Conservation (phyloP, 2,113 vertebrate species). For the Mobula hypostoma region DNA sequence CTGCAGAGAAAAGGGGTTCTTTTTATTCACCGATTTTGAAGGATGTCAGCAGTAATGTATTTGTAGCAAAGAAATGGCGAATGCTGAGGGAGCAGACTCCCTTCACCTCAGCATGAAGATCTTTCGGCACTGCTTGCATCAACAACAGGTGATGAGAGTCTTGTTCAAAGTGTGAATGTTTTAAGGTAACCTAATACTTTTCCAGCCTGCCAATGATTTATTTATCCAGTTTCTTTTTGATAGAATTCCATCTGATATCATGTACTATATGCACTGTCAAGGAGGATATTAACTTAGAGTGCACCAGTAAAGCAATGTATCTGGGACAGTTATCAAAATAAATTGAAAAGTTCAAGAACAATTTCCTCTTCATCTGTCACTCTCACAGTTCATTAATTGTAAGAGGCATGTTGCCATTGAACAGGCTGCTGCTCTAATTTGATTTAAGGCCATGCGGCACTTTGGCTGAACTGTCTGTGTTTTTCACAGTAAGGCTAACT, state of each 20-base stretch:
- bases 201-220: conserved; percentile 17
- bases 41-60: not conserved
- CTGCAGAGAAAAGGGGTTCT: not conserved
- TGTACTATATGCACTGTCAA: not conserved
- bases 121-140: not conserved
- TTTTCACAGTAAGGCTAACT: not conserved
- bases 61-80: not conserved
- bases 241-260: not conserved
- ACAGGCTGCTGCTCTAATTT: not conserved
- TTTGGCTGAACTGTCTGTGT: conserved; percentile 17
- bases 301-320: not conserved
- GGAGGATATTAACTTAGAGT: not conserved
- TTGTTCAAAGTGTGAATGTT: conserved; percentile 22
- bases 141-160: not conserved
- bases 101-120: not conserved
- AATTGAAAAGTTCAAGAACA: conserved; percentile 42
- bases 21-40: not conserved
- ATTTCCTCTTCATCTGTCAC: conserved; percentile 44
- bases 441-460: conserved; percentile 29
- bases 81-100: not conserved
- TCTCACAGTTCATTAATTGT: conserved; percentile 44
- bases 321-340: conserved; percentile 43
- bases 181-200: not conserved
- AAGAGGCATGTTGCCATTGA: not conserved
- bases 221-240: not conserved